Conservation (phyloP, 2,113 vertebrate species). For the Dissostichus mawsoni region DNA sequence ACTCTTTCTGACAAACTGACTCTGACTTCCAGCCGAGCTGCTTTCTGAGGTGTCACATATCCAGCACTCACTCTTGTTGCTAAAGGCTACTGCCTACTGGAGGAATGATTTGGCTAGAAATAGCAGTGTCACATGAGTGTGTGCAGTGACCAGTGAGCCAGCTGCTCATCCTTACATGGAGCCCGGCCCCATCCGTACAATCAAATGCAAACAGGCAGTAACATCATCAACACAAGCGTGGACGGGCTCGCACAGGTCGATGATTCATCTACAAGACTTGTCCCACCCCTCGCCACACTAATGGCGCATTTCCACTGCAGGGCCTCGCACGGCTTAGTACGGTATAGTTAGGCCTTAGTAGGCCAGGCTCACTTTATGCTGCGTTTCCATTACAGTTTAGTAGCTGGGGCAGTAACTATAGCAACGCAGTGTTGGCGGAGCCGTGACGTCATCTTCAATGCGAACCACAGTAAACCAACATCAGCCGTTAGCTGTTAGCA, state of each 20-base stretch:
- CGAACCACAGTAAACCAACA: no score
- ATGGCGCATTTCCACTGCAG: no score
- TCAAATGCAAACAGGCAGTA: slow-evolving; percentile 46
- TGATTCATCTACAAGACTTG: slow-evolving; percentile 10
- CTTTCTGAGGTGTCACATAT: slow-evolving; percentile 77
- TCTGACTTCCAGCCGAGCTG: slow-evolving; percentile 31
- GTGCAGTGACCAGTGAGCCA: slow-evolving; percentile 66
- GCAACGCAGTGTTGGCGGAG: no score
- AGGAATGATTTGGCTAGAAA: slow-evolving; percentile 79
- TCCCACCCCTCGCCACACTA: slow-evolving; percentile 7
- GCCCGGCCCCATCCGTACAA: slow-evolving; percentile 39
- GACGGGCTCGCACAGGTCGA: not conserved
- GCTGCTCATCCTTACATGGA: slow-evolving; percentile 81
- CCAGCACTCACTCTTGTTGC: slow-evolving; percentile 68
- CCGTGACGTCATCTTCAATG: no score
- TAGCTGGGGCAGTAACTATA: no score
- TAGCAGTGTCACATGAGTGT: slow-evolving; percentile 79
- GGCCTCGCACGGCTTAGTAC: no score
- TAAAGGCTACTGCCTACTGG: slow-evolving; percentile 55
- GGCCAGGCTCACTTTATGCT: no score
- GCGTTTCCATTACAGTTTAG: no score
- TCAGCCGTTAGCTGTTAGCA: no score
- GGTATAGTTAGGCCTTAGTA: no score
- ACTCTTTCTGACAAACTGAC: slow-evolving; percentile 38
- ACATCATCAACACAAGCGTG: slow-evolving; percentile 19